Evolutionary conservation across 2,797 vertebrate species (phyloP).

Genomic region (Mus spretus): DNA sequence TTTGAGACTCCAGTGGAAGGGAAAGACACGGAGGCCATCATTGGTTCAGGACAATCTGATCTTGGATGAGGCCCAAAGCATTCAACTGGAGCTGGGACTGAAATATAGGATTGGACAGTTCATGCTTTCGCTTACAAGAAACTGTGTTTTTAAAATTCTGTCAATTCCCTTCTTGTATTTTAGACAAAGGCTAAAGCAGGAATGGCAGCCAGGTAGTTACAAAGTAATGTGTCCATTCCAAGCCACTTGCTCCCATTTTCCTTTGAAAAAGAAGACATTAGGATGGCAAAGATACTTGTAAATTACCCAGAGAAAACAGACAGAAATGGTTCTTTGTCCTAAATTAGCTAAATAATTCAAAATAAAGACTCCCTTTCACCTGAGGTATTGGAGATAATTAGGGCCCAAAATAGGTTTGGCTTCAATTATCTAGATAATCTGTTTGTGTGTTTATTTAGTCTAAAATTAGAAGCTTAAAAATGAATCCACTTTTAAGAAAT

Average conservation of each 20-base stretch:
- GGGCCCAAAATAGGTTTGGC: conserved; percentile 77
- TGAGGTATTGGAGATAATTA: conserved; percentile 78
- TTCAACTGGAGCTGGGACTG: conserved; percentile 38
- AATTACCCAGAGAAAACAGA: conserved; percentile 68
- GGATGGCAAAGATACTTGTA: conserved; percentile 59
- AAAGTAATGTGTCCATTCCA: neutral
- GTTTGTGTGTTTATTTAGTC: conserved; percentile 78
- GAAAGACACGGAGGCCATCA: neutral
- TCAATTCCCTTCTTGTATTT: conserved; percentile 40
- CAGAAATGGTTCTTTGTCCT: conserved; percentile 75
- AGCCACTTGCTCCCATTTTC: conserved; percentile 17
- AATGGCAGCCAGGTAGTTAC: neutral
- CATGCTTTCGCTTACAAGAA: conserved; percentile 56
- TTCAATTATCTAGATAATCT: conserved; percentile 84
- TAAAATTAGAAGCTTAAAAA: conserved; percentile 81
- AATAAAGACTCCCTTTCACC: conserved; percentile 79
- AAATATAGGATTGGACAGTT: conserved; percentile 45
- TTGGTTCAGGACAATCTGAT: conserved; percentile 44
- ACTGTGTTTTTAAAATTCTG: conserved; percentile 42
- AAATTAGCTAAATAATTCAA: conserved; percentile 80
- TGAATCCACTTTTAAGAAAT: conserved; percentile 80
- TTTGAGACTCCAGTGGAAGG: conserved; percentile 48
- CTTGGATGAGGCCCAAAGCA: conserved; percentile 52
- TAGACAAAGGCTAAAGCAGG: neutral
- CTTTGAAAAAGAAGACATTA: conserved; percentile 75